Conservation (phyloP, 2,797 vertebrate species). For the Acrocephalus scirpaceus region DNA sequence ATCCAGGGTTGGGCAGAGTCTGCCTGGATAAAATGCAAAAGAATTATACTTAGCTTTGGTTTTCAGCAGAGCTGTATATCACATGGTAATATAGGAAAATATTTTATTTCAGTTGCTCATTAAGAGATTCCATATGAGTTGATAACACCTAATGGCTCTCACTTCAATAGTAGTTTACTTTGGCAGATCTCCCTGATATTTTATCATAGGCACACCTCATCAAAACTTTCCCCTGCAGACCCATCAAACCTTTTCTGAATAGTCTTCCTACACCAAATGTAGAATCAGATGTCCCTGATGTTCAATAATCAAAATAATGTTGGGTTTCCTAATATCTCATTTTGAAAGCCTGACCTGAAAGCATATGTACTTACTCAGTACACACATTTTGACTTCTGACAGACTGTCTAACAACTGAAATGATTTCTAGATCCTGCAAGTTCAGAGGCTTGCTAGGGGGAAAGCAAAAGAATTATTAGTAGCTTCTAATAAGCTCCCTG, state of each 20-base stretch:
- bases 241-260: neutral
- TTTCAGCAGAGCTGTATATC: conserved; percentile 16
- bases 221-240: conserved; percentile 35
- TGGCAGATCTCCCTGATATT: conserved; percentile 24
- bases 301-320: neutral
- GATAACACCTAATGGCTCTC: conserved; percentile 44
- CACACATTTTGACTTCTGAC: neutral
- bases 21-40: conserved; percentile 1
- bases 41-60: neutral
- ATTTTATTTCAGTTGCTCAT: conserved; percentile 28
- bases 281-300: conserved; percentile 3
- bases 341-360: neutral
- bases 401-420: neutral
- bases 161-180: conserved; percentile 16
- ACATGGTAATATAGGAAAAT: neutral
- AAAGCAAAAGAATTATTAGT: neutral
- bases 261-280: neutral
- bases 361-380: neutral
- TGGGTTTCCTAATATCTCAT: neutral
- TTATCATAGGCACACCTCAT: conserved; percentile 46
- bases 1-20: neutral
- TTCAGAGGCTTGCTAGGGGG: neutral
- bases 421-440: neutral
- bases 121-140: conserved; percentile 58
- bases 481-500: neutral